Evolutionary conservation across 2,888 invertebrate genomes (phyloP).

Genomic region (Fragum sueziense): DNA sequence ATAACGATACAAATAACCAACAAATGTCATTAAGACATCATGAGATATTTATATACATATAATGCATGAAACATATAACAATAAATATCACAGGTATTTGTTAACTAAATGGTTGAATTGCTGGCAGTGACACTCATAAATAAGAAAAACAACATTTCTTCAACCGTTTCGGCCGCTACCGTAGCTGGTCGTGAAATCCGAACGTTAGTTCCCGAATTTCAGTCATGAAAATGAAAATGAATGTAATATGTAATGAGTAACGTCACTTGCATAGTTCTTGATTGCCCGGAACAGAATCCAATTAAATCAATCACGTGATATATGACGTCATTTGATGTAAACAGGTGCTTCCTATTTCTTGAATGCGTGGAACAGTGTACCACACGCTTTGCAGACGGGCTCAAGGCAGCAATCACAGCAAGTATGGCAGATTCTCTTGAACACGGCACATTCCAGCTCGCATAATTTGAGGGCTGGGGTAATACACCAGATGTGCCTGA

Average conservation of each 20-base stretch:
- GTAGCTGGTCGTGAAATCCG: not conserved
- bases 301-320: not conserved
- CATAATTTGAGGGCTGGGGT: conserved; percentile 87
- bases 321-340: not conserved
- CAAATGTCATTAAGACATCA: not conserved
- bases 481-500: conserved; percentile 88
- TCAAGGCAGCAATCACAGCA: conserved; percentile 37
- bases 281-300: not conserved
- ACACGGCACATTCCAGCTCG: conserved; percentile 84
- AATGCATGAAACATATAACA: not conserved
- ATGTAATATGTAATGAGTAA: not conserved
- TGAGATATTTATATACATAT: not conserved
- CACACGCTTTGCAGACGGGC: conserved; percentile 44
- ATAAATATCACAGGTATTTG: not conserved
- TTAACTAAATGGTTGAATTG: not conserved
- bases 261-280: not conserved
- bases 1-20: not conserved
- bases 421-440: conserved; percentile 55
- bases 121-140: not conserved
- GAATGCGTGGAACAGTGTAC: conserved; percentile 35
- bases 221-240: not conserved
- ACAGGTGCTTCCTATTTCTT: conserved; percentile 29
- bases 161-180: not conserved
- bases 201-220: not conserved
- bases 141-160: not conserved